A percentile compares a stretch with the other conserved stretches of the same genome.
phyloP scores from a whole-genome alignment of 2,113 vertebrate genomes.

The Girardinichthys multiradiatus region DNA sequence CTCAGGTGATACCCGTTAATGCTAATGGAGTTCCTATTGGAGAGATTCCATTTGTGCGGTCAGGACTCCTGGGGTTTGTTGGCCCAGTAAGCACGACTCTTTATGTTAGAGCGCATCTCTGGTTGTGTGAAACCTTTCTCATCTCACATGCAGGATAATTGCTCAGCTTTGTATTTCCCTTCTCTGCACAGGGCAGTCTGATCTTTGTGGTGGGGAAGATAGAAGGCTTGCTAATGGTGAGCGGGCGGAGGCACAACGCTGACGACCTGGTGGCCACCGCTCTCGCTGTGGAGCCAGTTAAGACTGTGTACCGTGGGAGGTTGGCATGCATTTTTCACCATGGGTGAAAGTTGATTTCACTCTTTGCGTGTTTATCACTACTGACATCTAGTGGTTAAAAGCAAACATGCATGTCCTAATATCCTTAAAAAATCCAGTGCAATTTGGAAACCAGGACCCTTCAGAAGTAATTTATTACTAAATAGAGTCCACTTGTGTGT shows the following conservation, averaged over 20 bases:
- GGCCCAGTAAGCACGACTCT: slow-evolving; percentile 88
- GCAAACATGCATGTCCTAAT: background rate
- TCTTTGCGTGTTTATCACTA: background rate
- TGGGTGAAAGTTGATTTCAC: background rate
- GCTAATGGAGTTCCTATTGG: slow-evolving; percentile 89
- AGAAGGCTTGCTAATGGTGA: slow-evolving; percentile 91
- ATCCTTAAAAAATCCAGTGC: too few species aligned
- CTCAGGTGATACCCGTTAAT: slow-evolving; percentile 93
- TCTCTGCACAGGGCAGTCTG: slow-evolving; percentile 87
- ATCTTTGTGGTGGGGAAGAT: slow-evolving; percentile 97
- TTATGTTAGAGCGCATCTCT: slow-evolving; percentile 23
- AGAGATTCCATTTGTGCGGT: slow-evolving; percentile 93
- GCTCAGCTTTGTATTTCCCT: slow-evolving; percentile 4
- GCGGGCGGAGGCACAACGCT: slow-evolving; percentile 92
- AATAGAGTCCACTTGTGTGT: too few species aligned
- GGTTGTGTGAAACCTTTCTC: slow-evolving; percentile 3
- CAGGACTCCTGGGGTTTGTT: slow-evolving; percentile 94
- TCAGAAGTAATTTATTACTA: too few species aligned
- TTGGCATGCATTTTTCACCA: slow-evolving; percentile 60
- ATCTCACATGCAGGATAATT: background rate
- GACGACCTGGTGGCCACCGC: slow-evolving; percentile 97
- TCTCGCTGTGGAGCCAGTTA: slow-evolving; percentile 93
- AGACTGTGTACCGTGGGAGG: slow-evolving; percentile 97
- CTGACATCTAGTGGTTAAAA: slow-evolving; percentile 63
- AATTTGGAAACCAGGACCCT: too few species aligned